These are phyloP conservation scores for Dinothrombium tinctorium DNA, from an alignment of 1,140 invertebrate genomes.

Conservation along the genomic window DNA sequence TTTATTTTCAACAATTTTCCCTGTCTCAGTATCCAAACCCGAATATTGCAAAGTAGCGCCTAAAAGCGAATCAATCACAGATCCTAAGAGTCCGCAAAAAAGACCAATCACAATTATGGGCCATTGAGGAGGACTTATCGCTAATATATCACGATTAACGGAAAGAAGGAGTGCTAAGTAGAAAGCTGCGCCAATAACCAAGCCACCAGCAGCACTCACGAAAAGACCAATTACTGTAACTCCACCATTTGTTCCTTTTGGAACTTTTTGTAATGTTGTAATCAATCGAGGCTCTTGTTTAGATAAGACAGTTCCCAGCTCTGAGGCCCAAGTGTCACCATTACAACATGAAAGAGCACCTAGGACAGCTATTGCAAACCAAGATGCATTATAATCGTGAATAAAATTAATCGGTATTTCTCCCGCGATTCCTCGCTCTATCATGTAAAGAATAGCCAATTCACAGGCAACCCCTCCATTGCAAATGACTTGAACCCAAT, in stretches of 20 bases:
- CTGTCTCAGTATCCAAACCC: conserved; percentile 26
- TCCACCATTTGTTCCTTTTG: conserved; percentile 45
- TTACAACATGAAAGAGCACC: conserved; percentile 53
- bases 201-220: conserved; percentile 45
- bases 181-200: conserved; percentile 42
- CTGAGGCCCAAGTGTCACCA: conserved; percentile 77
- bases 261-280: conserved; percentile 33
- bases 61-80: conserved; percentile 53
- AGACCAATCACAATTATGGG: conserved; percentile 44
- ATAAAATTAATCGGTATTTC: conserved; percentile 55
- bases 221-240: conserved; percentile 42
- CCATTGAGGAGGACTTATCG: conserved; percentile 38
- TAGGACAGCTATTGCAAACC: conserved; percentile 47
- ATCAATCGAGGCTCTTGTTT: conserved; percentile 43
- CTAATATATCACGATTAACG: conserved; percentile 30
- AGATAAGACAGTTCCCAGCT: conserved; percentile 51
- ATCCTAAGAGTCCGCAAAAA: conserved; percentile 48
- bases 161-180: conserved; percentile 40
- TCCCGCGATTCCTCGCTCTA: conserved; percentile 44
- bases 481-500: conserved; percentile 72
- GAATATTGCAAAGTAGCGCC: conserved; percentile 66
- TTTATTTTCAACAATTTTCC: conserved; percentile 40
- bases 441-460: conserved; percentile 47
- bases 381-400: conserved; percentile 47
- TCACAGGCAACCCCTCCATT: conserved; percentile 63